phyloP scores from a whole-genome alignment of 2,797 vertebrate species.

The Menidia menidia region DNA sequence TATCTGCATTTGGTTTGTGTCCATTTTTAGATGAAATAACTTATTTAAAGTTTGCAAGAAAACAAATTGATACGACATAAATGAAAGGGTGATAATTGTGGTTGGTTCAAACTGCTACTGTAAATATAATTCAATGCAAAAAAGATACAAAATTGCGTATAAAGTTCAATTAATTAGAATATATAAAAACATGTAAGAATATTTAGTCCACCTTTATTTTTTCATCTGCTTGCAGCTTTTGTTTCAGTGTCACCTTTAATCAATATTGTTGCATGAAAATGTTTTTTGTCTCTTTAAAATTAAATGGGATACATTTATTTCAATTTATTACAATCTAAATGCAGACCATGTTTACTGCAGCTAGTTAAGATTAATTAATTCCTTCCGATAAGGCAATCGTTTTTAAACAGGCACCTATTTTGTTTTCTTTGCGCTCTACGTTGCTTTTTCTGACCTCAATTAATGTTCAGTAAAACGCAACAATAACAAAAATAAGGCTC shows the following conservation, averaged over 20 bases:
- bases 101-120: no score
- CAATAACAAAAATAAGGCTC: background rate
- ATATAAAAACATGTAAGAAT: slow-evolving; percentile 15
- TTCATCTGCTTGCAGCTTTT: slow-evolving; percentile 19
- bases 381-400: background rate
- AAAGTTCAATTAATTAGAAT: background rate
- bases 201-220: slow-evolving; percentile 17
- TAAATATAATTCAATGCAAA: background rate
- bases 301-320: background rate
- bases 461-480: slow-evolving; percentile 5
- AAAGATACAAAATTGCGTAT: background rate
- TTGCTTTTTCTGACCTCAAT: slow-evolving; percentile 18
- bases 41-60: slow-evolving; percentile 42
- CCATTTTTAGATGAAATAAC: slow-evolving; percentile 32
- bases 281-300: slow-evolving; percentile 15
- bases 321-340: slow-evolving; percentile 6
- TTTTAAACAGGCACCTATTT: slow-evolving; percentile 16
- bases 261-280: slow-evolving; percentile 8
- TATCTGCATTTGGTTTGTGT: slow-evolving; percentile 44
- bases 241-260: background rate
- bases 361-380: background rate
- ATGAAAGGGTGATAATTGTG: slow-evolving; percentile 28
- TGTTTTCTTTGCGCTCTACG: slow-evolving; percentile 12
- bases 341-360: background rate
- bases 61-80: slow-evolving; percentile 3